These are phyloP conservation scores for Zygaena filipendulae DNA, from an alignment of 2,888 invertebrate genomes.

Conservation along the genomic window DNA sequence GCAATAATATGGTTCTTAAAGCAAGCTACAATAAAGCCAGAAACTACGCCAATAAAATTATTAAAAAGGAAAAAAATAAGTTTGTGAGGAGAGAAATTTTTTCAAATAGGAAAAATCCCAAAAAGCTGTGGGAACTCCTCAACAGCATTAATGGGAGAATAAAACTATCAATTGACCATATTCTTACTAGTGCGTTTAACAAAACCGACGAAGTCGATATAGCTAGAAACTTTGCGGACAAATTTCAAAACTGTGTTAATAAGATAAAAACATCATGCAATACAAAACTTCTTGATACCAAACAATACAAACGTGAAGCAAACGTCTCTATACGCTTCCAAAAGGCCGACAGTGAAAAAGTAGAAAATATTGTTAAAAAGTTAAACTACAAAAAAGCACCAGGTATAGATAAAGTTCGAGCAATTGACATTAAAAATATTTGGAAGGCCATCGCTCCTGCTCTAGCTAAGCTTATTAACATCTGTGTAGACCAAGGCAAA, in stretches of 20 bases:
- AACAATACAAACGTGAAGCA: too few species aligned
- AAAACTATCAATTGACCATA: too few species aligned
- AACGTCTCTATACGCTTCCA: too few species aligned
- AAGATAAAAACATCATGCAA: too few species aligned
- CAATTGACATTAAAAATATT: slow-evolving; percentile 8
- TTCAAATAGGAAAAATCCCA: slow-evolving; percentile 1
- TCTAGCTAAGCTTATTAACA: slow-evolving; percentile 12
- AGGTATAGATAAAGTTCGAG: slow-evolving; percentile 12
- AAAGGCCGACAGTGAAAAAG: not conserved
- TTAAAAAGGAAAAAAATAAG: slow-evolving; percentile 1
- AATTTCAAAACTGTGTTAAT: not conserved
- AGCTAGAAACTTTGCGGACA: too few species aligned
- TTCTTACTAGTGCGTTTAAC: too few species aligned
- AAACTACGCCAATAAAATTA: slow-evolving; percentile 3
- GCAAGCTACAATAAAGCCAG: slow-evolving; percentile 3
- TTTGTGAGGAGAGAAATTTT: too few species aligned
- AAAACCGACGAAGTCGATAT: too few species aligned
- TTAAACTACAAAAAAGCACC: slow-evolving; percentile 12
- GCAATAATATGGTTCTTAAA: slow-evolving; percentile 1
- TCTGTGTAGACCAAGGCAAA: slow-evolving; percentile 1
- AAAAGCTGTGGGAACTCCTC: slow-evolving; percentile 1
- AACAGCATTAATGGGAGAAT: slow-evolving; percentile 1
- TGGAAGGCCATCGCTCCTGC: slow-evolving; percentile 6
- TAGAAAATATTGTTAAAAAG: slow-evolving; percentile 1
- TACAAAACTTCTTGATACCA: too few species aligned